Base-by-base conservation (phyloP, 2,113 vertebrate genomes). In the Odocoileus virginianus region DNA sequence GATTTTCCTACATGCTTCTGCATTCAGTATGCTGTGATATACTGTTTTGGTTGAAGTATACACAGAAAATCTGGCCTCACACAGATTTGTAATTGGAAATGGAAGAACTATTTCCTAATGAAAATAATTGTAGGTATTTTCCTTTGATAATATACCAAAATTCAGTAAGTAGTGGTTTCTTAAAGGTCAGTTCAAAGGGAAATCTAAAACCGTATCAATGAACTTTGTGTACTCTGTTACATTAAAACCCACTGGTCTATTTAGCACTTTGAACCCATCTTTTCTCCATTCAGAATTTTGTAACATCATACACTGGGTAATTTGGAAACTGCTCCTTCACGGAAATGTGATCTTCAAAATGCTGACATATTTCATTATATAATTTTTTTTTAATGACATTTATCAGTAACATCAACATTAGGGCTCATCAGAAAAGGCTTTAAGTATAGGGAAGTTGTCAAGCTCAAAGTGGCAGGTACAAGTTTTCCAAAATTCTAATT, bases 341-440 rank as follows among this genome's bases (percentile, higher is more conserved):
- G 89, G n/a, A 95, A 55, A 87, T 92, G 93, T 25, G 21, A 91
- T 84, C 43, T 52, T 94, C 76, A 89, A 87, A 97, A 84, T 87
- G 28, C 58, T 94, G 23, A 67, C 52, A 89, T 19, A 82, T 61
- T 96, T 87, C 58, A 57, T 21, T 82, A 89, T 1, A 81, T 12
- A 78, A 25, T 81, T 36, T 23, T 54, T 67, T 8, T 43, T 21
- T 58, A 94, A 43, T 71, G 60, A 57, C 9, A 87, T 57, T 91
- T 95, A 61, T 94, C 88, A 96, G 58, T 33, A 94, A 40, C 55
- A 93, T 30, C 33, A 96, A 13, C 71, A 89, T 50, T 19, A 76
- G 12, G 86, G 89, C 36, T 96, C 47, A 91, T 82, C 47, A 96
- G 12, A 94, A 97, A 71, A 95, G 45, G 43, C 13, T 40, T 50